Evolutionary conservation across 1,140 invertebrate species (phyloP), one percentile per base, ranked within the genome.

Genomic region (Musca domestica): DNA sequence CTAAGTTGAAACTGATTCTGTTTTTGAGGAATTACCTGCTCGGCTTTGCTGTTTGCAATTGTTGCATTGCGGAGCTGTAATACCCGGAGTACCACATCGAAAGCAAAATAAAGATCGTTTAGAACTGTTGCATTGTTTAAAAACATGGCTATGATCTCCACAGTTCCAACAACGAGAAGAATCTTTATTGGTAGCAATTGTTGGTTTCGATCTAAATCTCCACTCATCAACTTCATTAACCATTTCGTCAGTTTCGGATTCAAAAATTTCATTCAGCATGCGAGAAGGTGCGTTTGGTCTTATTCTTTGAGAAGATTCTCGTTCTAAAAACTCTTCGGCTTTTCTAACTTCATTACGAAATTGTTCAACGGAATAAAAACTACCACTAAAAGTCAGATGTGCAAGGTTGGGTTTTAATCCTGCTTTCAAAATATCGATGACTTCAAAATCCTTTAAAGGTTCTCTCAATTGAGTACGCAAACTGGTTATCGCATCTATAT

Each of bases 41-140:
- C 63, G 22, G 41, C 17, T 25, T 64, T 41, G 3, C 25, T 15
- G 15, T 64, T 23, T 22, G 9, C 63, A 64, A 14, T 64, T 48
- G 19, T 20, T 41, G 34, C 41, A 64, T 64, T 64, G 27, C 25
- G 41, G 61, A 14, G 61, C 20, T 9, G 20, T 51, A 17, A 51
- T 17, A 3, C 54, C 54, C 14, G 2, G 19, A 54, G 67, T 68
- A 20, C 71, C 70, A 64, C 69, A 74, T 66, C 51, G 70, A 25
- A 69, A 71, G 41, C 70, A 75, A 64, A 74, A 72, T 19, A 75
- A 34, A 3, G 70, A 65, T 66, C 73, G 67, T 49, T 69, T 70
- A 14, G 73, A 70, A 17, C 69, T 9, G 46, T 34, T 23, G 68
- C 73, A 76, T 12, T 30, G 22, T 17, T n/a, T n/a, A n/a, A n/a